Base-by-base conservation (phyloP, 1,140 invertebrate species). In the Charaxes varanes region DNA sequence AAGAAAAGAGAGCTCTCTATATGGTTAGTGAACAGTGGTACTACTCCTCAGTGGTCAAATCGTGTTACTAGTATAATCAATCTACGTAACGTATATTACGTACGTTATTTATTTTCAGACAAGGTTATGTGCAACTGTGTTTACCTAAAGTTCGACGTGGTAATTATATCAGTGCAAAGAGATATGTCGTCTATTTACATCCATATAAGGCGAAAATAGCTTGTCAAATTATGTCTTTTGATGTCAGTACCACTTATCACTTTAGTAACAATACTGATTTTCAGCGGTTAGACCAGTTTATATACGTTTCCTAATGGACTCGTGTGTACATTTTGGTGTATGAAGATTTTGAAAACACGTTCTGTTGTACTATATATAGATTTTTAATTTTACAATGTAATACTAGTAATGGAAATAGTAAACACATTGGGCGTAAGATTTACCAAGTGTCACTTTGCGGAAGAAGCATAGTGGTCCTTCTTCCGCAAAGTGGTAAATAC, bases 221-320 rank as follows among this genome's bases (percentile, higher is more conserved):
- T 3, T 44, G 42, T 43, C 17, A 16, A 13, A 8, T 22, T 24
- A 35, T 16, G 22, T 32, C 45, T 27, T 51, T 22, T 16, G 24
- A 30, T 38, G 37, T 30, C n/a, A 22, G 19, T 19, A 13, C 36
- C 43, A 53, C 48, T 67, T 63, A 64, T 37, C 57, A 59, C 54
- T 40, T 59, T 18, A 31, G 52, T 64, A 50, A 58, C 42, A 63
- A 66, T 52, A 53, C 46, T 56, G 47, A 47, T 52, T 56, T 62
- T 56, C 46, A 55, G 43, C 32, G 22, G 35, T 26, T 40, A 28
- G 12, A 28, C 22, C 14, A 15, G 21, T 28, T 40, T 41, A 41
- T 28, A n/a, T 40, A 44, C 43, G 31, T 36, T 18, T 17, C 22
- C 33, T 33, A 47, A 42, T 31, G 16, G 19, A 36, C 40, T 45